Evolutionary conservation across 2,113 vertebrate species (phyloP), one percentile per base, ranked within the genome.

Genomic region (Oxyruncus cristatus): DNA sequence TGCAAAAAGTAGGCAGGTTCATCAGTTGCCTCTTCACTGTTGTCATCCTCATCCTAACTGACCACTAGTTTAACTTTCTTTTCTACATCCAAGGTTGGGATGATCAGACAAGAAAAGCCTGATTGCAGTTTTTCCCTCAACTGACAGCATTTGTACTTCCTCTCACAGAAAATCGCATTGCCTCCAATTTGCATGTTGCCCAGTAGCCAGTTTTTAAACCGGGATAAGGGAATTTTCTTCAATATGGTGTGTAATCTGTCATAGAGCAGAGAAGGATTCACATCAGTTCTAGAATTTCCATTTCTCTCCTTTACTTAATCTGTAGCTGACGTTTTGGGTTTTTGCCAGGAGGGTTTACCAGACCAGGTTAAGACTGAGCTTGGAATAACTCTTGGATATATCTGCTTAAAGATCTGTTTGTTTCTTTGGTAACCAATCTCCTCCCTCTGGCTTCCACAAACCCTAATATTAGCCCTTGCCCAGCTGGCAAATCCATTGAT

Each of bases 361-460:
- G 61, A 65, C 35, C 65, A 49, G 52, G 85, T 75, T 94, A 90
- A 96, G 85, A 52, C 88, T 91, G 83, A 95, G 35, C 73, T 84
- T 86, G 59, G 41, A 39, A 68, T 90, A 53, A 63, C 74, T 70
- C 74, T 62, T 93, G 71, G 46, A 74, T 86, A 53, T 84, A 95
- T 94, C 87, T 93, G 52, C 92, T 94, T 94, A 94, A 94, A 75
- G 92, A 89, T 59, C 56, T 67, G 33, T 91, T 95, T 91, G 83
- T 96, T 96, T 96, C 96, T 95, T 89, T 92, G 86, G 91, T 87
- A 96, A 96, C 95, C 85, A 96, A 87, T 95, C 95, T 93, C 79
- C 73, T 95, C 44, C 79, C 66, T 91, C 53, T 94, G 80, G 72
- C 92, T 94, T 80, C 94, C 85, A 88, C 68, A 89, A 92, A 93